These are phyloP conservation scores for Trissolcus brochymenae DNA, from an alignment of 2,888 invertebrate genomes.

Conservation along the genomic window DNA sequence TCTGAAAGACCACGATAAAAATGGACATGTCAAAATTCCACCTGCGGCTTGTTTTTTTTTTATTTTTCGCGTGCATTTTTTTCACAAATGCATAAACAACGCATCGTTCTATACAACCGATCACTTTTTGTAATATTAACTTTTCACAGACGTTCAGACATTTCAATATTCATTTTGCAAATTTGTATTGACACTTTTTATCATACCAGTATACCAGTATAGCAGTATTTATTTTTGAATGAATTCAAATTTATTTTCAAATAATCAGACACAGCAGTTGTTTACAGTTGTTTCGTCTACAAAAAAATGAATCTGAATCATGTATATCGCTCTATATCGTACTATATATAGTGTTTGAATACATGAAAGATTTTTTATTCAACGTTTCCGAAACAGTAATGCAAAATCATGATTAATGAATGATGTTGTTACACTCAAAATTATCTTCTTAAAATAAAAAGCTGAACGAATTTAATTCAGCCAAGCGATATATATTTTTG, in stretches of 20 bases:
- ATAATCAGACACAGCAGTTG: slow-evolving; percentile 36
- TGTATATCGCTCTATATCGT: too few relatives aligned
- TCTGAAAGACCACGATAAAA: slow-evolving; percentile 25
- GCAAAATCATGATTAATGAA: too few relatives aligned
- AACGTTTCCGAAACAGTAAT: too few relatives aligned
- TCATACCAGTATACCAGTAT: too few relatives aligned
- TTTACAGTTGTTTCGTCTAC: too few relatives aligned
- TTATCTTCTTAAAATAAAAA: slow-evolving; percentile 39
- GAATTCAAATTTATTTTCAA: slow-evolving; percentile 51
- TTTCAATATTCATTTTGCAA: slow-evolving; percentile 55
- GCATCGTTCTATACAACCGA: slow-evolving; percentile 40
- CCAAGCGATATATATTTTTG: slow-evolving; percentile 28
- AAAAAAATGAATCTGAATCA: too few relatives aligned
- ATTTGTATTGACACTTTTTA: slow-evolving; percentile 49
- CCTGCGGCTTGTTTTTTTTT: slow-evolving; percentile 24
- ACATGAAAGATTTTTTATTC: too few relatives aligned
- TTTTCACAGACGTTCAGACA: slow-evolving; percentile 44
- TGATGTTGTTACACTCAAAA: not conserved
- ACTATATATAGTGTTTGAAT: too few relatives aligned
- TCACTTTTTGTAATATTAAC: slow-evolving; percentile 52
- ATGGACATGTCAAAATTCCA: slow-evolving; percentile 33
- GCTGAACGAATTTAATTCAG: slow-evolving; percentile 28
- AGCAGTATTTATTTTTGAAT: slow-evolving; percentile 51
- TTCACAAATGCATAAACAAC: slow-evolving; percentile 43
- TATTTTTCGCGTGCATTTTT: slow-evolving; percentile 37